Conservation (phyloP, 2,797 vertebrate species). For the Hydrocynus forskahlii region DNA sequence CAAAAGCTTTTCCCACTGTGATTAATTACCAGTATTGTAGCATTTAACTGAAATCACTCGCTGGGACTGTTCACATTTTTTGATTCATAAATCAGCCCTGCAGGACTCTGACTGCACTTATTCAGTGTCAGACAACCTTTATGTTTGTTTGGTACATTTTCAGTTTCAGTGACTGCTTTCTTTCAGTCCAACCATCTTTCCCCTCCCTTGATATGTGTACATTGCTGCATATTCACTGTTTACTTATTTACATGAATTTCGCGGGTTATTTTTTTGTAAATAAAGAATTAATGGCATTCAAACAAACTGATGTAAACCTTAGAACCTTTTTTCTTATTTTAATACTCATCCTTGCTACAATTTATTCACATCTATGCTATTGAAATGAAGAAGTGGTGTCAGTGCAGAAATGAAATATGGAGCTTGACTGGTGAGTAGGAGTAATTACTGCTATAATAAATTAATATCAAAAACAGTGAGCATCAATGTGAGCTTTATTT, state of each 20-base stretch:
- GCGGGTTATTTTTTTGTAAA: not conserved
- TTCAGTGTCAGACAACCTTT: not conserved
- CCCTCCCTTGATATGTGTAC: not conserved
- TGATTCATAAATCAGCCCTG: conserved; percentile 29
- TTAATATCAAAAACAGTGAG: conserved; percentile 28
- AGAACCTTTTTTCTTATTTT: not conserved
- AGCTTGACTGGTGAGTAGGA: not conserved
- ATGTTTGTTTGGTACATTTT: conserved; percentile 22
- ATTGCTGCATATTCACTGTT: not conserved
- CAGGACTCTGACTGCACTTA: conserved; percentile 16
- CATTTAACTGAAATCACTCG: conserved; percentile 40
- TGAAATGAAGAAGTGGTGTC: conserved; percentile 23
- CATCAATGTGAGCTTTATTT: conserved; percentile 40
- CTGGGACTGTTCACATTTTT: conserved; percentile 38
- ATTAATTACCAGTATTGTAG: conserved; percentile 55
- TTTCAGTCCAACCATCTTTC: not conserved
- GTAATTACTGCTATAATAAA: conserved; percentile 37
- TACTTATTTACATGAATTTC: not conserved
- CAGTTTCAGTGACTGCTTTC: not conserved
- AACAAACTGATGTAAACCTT: not conserved
- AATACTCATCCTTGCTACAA: not conserved
- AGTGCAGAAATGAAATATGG: not conserved
- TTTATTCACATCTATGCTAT: not conserved
- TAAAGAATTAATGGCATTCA: not conserved
- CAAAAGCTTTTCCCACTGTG: conserved; percentile 60